These are phyloP conservation scores for Myotis pilosus DNA, from an alignment of 2,797 vertebrate species.

Conservation along the genomic window DNA sequence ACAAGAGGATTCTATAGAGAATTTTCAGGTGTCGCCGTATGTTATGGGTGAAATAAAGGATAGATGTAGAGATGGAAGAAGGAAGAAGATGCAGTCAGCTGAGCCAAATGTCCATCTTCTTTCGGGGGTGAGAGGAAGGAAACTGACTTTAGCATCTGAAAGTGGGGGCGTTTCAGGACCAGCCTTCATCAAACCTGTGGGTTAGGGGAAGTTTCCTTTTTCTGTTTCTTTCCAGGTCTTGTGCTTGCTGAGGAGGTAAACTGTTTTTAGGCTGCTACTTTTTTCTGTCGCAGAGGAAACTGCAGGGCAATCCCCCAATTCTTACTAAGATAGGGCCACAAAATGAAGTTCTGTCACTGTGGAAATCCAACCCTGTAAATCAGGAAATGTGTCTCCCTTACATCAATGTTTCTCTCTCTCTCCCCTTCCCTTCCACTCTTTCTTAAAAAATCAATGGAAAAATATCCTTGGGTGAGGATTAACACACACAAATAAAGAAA, in stretches of 20 bases:
- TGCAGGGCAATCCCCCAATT: not conserved
- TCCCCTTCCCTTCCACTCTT: not conserved
- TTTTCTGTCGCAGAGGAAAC: not conserved
- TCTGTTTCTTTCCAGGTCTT: not conserved
- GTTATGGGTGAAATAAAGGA: not conserved
- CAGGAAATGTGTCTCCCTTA: not conserved
- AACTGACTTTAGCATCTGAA: not conserved
- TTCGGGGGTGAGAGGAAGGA: not conserved
- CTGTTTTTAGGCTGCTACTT: not conserved
- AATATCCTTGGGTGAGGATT: not conserved
- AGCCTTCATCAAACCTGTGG: too few species aligned
- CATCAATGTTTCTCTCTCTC: not conserved
- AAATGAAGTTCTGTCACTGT: not conserved
- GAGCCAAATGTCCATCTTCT: not conserved
- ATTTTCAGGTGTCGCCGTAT: too few species aligned
- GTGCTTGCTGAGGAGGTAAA: not conserved
- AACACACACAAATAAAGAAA: not conserved
- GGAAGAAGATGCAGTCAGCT: not conserved
- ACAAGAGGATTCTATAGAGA: not conserved
- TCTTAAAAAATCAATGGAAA: not conserved
- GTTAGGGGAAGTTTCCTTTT: not conserved
- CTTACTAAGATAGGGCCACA: not conserved
- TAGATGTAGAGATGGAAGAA: not conserved
- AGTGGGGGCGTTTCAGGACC: not conserved
- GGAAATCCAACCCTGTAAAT: not conserved